Conservation (phyloP, 2,888 invertebrate genomes). For the Crocallis elinguaria region DNA sequence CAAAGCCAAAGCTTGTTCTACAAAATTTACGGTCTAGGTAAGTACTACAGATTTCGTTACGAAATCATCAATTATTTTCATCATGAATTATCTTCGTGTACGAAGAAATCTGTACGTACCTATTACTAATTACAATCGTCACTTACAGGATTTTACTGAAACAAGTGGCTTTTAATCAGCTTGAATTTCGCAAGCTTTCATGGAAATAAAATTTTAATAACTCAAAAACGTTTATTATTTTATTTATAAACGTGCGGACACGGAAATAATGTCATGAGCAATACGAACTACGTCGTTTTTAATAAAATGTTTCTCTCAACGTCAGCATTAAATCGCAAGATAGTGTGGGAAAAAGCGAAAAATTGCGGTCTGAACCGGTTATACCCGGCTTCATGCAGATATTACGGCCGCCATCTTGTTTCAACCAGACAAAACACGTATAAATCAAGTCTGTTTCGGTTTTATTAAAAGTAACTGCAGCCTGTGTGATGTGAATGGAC, state of each 20-base stretch:
- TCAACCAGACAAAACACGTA: constrained; percentile 67
- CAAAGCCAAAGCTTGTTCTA: too few relatives aligned
- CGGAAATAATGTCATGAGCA: constrained; percentile 30
- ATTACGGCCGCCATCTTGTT: constrained; percentile 71
- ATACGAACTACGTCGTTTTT: constrained; percentile 40
- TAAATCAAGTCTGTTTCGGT: constrained; percentile 67
- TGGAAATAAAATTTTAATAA: not conserved
- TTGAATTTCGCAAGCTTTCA: not conserved
- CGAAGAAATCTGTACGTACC: too few relatives aligned
- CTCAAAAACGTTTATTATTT: not conserved
- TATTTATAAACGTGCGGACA: not conserved
- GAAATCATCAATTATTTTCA: too few relatives aligned
- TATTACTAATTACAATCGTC: too few relatives aligned
- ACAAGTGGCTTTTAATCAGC: not conserved
- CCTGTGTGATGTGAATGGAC: constrained; percentile 42
- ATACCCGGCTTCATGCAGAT: constrained; percentile 64
- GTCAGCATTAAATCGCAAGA: constrained; percentile 55
- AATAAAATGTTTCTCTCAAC: constrained; percentile 53
- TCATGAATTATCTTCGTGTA: too few relatives aligned
- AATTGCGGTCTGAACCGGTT: constrained; percentile 59
- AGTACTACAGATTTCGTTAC: too few relatives aligned
- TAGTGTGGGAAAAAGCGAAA: constrained; percentile 57
- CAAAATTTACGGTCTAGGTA: too few relatives aligned
- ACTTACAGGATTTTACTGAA: too few relatives aligned
- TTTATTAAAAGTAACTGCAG: constrained; percentile 64